These are phyloP conservation scores for Zaprionus ornatus DNA, from an alignment of 1,140 invertebrate genomes.

Conservation along the genomic window DNA sequence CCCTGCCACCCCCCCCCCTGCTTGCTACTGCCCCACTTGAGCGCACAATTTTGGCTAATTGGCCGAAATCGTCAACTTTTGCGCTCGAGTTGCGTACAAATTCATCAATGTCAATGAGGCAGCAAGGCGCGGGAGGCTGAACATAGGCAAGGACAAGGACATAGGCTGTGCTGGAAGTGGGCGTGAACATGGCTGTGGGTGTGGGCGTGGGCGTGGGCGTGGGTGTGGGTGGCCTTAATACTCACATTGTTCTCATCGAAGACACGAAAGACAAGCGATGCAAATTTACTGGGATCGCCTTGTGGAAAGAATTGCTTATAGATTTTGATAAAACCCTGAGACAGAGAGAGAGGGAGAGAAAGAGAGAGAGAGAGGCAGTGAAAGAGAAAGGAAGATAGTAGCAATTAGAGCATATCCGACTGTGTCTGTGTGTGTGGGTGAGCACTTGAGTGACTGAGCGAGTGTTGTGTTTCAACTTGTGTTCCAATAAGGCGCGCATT, in stretches of 20 bases:
- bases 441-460: slow-evolving; percentile 41
- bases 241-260: slow-evolving; percentile 99
- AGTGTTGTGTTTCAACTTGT: slow-evolving; percentile 20
- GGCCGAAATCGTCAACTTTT: slow-evolving; percentile 46
- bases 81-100: slow-evolving; percentile 42
- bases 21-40: slow-evolving; percentile 6
- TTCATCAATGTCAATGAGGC: slow-evolving; percentile 48
- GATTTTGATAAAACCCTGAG: slow-evolving; percentile 98
- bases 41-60: slow-evolving; percentile 42
- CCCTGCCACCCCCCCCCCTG: background rate
- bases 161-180: background rate
- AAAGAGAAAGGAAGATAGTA: background rate
- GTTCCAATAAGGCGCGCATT: slow-evolving; percentile 62
- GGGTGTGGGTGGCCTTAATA: slow-evolving; percentile 64
- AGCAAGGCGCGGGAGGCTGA: background rate
- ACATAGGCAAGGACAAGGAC: slow-evolving; percentile 8
- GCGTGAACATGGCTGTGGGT: background rate
- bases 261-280: slow-evolving; percentile 97
- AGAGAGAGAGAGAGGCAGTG: background rate
- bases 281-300: slow-evolving; percentile 99
- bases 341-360: background rate
- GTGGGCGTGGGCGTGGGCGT: background rate
- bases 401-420: slow-evolving; percentile 7
- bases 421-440: slow-evolving; percentile 31
- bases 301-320: slow-evolving; percentile 99